A percentile compares a stretch with the other conserved stretches of the same genome.
These are phyloP conservation scores for Scaptomyza hsui DNA, from an alignment of 1,140 invertebrate species.

Conservation along the genomic window DNA sequence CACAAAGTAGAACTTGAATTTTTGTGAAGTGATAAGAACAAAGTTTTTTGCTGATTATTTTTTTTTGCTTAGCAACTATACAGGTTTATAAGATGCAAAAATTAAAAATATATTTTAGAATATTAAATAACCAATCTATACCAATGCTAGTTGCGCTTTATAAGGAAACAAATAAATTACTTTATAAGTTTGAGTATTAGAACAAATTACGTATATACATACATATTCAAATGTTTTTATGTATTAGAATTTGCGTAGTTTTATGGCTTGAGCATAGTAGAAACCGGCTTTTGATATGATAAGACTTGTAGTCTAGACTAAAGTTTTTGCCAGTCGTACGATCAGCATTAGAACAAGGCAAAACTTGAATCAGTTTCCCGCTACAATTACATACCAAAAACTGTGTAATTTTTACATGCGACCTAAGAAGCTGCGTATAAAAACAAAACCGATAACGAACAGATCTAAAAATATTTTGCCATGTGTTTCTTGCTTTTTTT, in stretches of 20 bases:
- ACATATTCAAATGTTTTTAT: background rate
- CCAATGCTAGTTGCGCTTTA: background rate
- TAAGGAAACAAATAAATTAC: constrained; percentile 3
- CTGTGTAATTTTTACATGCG: background rate
- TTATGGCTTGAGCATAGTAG: constrained; percentile 14
- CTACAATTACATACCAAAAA: background rate
- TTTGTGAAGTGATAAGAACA: constrained; percentile 16
- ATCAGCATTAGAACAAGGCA: background rate
- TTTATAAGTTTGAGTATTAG: constrained; percentile 4
- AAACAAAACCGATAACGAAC: constrained; percentile 73
- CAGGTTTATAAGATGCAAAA: background rate
- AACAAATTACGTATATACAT: background rate
- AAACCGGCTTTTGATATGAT: constrained; percentile 40
- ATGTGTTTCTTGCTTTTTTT: constrained; percentile 29
- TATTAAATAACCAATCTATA: background rate
- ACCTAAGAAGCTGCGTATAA: constrained; percentile 57
- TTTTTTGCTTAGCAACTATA: background rate
- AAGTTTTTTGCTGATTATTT: background rate
- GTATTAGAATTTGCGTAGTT: constrained; percentile 11
- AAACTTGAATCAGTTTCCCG: background rate
- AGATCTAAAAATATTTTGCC: constrained; percentile 70
- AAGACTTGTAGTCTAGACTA: constrained; percentile 29
- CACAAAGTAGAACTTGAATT: constrained; percentile 5
- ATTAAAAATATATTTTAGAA: background rate
- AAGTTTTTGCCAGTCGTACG: constrained; percentile 16